Base-by-base conservation (phyloP, 1,140 invertebrate species). In the Leptinotarsa undecemlineata region DNA sequence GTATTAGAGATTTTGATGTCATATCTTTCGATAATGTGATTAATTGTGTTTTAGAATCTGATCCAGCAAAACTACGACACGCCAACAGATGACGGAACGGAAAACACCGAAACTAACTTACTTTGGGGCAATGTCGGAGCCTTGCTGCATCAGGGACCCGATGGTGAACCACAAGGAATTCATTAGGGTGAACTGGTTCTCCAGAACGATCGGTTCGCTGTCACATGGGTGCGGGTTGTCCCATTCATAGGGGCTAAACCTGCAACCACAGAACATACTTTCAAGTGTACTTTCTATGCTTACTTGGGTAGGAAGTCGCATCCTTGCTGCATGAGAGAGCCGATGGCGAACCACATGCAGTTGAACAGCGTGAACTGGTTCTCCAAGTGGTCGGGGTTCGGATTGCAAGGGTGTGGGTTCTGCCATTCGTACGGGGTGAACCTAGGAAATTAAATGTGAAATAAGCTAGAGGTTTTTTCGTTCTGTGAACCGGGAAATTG, bases 291-390 rank as follows among this genome's bases (percentile, higher is more conserved):
- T 48, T 63, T 23, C n/a, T 73, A 68, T 48, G 87, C 92, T 92
- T 93, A 95, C 94, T 94, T 95, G 85, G 95, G 95, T 83, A 95
- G 87, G 86, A 96, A 94, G 86, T 96, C 94, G 88, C 93, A 95
- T 81, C 94, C 94, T 87, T 96, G 94, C 85, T 95, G 95, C 94
- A 97, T 96, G 76, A 97, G 89, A 17, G 95, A 96, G 76, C 95
- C 96, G 82, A 98, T 95, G 69, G 95, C 95, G 87, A 98, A 98
- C 96, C 96, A 98, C 86, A 98, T 90, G 86, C 94, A 96, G 88
- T 98, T 98, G 81, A 95, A 89, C 57, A 97, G 87, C 64, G 94
- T 96, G 86, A 98, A 97, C 85, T 96, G 94, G 85, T 96, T 98
- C 85, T 96, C 94, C 85, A 91, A 88, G 78, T 90, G 92, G 86